Percentiles rank a stretch among this genome's conserved stretches.
These are phyloP conservation scores for Tinea semifulvella DNA, from an alignment of 2,888 invertebrate species.

Conservation along the genomic window DNA sequence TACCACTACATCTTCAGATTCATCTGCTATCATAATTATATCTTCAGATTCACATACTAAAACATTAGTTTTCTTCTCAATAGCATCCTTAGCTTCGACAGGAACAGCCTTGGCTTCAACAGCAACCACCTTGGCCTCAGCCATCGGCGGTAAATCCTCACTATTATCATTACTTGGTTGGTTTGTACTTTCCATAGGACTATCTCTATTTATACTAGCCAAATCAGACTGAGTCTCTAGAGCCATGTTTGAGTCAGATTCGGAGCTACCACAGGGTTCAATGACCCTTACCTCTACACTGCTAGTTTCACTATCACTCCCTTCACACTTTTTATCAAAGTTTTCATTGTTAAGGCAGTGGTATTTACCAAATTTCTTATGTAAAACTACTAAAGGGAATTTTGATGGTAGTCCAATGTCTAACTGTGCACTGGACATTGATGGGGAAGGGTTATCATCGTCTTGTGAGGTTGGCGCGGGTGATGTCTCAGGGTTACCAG, in stretches of 20 bases:
- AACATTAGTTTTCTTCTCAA: background rate
- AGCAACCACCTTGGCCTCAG: too few species aligned
- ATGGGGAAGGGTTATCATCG: constrained; percentile 16
- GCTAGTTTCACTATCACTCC: constrained; percentile 61
- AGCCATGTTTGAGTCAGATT: constrained; percentile 58
- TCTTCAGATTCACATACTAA: background rate
- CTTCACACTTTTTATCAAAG: constrained; percentile 45
- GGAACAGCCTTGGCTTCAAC: background rate
- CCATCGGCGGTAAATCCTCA: background rate
- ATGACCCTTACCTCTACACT: constrained; percentile 51
- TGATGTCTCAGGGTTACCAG: constrained; percentile 26
- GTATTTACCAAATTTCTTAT: constrained; percentile 68
- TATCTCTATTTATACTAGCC: constrained; percentile 34
- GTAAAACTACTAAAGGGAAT: constrained; percentile 30
- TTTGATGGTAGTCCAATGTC: constrained; percentile 12
- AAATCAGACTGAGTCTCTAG: constrained; percentile 44
- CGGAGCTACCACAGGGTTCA: constrained; percentile 54
- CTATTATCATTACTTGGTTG: background rate
- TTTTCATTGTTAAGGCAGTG: constrained; percentile 57
- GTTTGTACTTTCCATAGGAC: constrained; percentile 31
- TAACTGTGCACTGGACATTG: background rate
- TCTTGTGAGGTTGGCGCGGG: constrained; percentile 21
- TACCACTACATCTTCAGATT: constrained; percentile 1
- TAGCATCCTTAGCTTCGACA: background rate
- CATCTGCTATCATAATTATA: background rate